Evolutionary conservation across 2,888 invertebrate genomes (phyloP).

Genomic region (Oxystoma pomonae): DNA sequence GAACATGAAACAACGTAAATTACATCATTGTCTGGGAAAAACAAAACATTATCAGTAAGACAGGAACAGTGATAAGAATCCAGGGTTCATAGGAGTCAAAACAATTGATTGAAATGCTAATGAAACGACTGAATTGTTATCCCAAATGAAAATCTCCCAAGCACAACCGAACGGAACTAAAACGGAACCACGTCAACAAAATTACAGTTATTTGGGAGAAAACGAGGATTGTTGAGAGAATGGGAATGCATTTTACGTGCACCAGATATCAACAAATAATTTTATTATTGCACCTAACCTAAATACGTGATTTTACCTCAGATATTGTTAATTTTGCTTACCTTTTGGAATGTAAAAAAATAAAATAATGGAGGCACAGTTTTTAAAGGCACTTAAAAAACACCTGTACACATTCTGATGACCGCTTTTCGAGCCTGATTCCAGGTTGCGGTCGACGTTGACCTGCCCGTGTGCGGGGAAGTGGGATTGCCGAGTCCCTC

Average conservation of each 20-base stretch:
- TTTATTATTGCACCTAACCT: constrained; percentile 31
- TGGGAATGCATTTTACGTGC: constrained; percentile 35
- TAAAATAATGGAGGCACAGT: constrained; percentile 27
- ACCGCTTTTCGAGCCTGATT: constrained; percentile 49
- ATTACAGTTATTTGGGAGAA: constrained; percentile 35
- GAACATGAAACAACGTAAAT: constrained; percentile 8
- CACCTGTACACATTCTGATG: constrained; percentile 47
- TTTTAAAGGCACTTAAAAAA: constrained; percentile 46
- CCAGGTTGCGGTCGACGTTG: constrained; percentile 43
- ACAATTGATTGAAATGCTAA: constrained; percentile 1
- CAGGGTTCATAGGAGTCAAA: constrained; percentile 2
- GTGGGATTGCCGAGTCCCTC: constrained; percentile 43
- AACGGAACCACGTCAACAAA: neutral
- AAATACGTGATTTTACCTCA: constrained; percentile 15
- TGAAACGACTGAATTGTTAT: neutral
- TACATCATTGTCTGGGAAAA: constrained; percentile 6
- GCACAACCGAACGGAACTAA: neutral
- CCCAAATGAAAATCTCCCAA: neutral
- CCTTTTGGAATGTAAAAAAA: constrained; percentile 17
- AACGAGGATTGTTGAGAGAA: neutral
- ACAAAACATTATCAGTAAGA: constrained; percentile 26
- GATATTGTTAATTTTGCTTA: constrained; percentile 16
- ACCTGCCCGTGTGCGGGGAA: constrained; percentile 36
- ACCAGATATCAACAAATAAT: constrained; percentile 43
- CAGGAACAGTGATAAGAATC: neutral